These are phyloP conservation scores for Chymomyza fuscimana DNA, from an alignment of 2,888 invertebrate genomes.

Conservation along the genomic window DNA sequence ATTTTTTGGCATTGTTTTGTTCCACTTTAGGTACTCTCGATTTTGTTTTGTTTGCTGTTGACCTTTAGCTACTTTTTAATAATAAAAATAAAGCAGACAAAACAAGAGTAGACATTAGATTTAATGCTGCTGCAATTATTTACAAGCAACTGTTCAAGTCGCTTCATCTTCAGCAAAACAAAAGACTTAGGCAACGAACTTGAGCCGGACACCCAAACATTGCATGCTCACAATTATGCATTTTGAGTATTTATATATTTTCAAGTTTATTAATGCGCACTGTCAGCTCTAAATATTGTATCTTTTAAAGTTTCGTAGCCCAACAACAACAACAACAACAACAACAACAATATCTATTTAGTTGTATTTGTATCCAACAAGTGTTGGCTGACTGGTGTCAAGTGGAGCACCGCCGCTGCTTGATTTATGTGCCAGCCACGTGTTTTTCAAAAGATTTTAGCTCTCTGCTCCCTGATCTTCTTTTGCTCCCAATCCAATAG, in stretches of 20 bases:
- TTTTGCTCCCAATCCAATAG: constrained; percentile 42
- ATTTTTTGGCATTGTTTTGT: background rate
- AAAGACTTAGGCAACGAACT: constrained; percentile 72
- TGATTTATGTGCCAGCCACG: constrained; percentile 57
- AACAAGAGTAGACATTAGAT: background rate
- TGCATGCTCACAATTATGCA: constrained; percentile 52
- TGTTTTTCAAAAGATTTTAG: constrained; percentile 34
- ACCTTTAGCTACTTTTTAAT: background rate
- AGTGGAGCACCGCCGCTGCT: constrained; percentile 6
- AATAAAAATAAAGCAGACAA: constrained; percentile 14
- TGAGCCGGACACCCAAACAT: constrained; percentile 27
- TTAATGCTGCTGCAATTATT: constrained; percentile 2
- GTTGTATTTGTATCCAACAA: background rate
- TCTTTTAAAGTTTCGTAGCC: constrained; percentile 35
- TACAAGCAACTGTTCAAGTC: background rate
- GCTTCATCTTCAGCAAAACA: constrained; percentile 50
- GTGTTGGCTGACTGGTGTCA: constrained; percentile 20
- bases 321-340: constrained; percentile 6
- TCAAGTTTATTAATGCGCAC: constrained; percentile 39
- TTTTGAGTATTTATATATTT: constrained; percentile 41
- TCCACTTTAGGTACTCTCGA: background rate
- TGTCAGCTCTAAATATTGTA: constrained; percentile 26
- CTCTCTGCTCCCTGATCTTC: background rate
- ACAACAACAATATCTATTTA: constrained; percentile 1
- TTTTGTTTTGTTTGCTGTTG: constrained; percentile 46